Conservation (phyloP, 1,140 invertebrate species). For the Subanguina moxae region DNA sequence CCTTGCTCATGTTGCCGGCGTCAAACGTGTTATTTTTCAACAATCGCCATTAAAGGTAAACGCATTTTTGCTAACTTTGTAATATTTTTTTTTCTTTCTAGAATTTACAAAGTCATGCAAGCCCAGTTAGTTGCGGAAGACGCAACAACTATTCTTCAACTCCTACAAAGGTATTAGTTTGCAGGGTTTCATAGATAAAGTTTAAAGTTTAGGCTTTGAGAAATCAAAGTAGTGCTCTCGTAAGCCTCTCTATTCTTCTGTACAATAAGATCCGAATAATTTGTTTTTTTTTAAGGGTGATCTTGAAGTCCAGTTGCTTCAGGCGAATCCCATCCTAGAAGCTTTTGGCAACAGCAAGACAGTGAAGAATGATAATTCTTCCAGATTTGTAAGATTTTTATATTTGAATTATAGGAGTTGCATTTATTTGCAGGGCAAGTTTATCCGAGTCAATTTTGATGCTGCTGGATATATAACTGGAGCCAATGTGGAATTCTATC, state of each 20-base stretch:
- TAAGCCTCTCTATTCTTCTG: too few relatives aligned
- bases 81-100: too few relatives aligned
- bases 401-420: neutral
- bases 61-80: too few relatives aligned
- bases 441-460: conserved; percentile 99
- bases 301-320: conserved; percentile 92
- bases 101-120: too few relatives aligned
- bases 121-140: too few relatives aligned
- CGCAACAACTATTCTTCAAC: too few relatives aligned
- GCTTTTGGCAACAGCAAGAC: conserved; percentile 99
- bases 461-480: conserved; percentile 96
- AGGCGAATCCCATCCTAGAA: conserved; percentile 98
- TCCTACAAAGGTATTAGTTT: too few relatives aligned
- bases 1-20: conserved; percentile 72
- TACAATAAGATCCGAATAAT: neutral
- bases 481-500: conserved; percentile 85
- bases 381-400: conserved; percentile 86
- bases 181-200: too few relatives aligned
- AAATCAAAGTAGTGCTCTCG: too few relatives aligned
- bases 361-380: conserved; percentile 99
- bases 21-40: conserved; percentile 15
- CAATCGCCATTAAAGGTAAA: too few relatives aligned
- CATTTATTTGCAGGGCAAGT: conserved; percentile 81
- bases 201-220: too few relatives aligned
- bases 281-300: conserved; percentile 69